Percentiles rank a stretch among this genome's conserved stretches.
phyloP scores from a whole-genome alignment of 2,888 invertebrate species.

The Hyposoter didymator region DNA sequence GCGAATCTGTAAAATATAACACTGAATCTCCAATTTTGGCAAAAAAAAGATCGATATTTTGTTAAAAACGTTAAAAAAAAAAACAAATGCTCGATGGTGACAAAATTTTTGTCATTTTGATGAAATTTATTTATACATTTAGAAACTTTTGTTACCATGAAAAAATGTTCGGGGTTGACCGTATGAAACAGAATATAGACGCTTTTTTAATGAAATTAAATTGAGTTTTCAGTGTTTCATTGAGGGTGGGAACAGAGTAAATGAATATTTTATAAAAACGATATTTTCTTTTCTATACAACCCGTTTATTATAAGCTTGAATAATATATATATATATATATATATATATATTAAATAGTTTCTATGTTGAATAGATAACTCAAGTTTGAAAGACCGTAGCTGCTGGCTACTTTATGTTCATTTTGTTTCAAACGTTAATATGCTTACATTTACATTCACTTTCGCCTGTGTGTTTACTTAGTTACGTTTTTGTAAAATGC shows the following conservation, averaged over 20 bases:
- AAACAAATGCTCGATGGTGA: too few species aligned
- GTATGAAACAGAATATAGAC: too few species aligned
- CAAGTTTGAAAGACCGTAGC: constrained; percentile 77
- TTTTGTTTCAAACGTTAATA: constrained; percentile 52
- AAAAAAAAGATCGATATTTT: too few species aligned
- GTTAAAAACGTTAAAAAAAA: too few species aligned
- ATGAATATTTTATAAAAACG: neutral
- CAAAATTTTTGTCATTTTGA: too few species aligned
- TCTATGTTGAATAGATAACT: constrained; percentile 80
- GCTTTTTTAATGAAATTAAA: too few species aligned
- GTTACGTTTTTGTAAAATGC: constrained; percentile 60
- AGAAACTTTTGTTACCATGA: too few species aligned
- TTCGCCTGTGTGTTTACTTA: constrained; percentile 42
- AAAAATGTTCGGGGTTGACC: too few species aligned
- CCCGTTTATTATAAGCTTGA: constrained; percentile 83
- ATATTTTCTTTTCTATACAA: constrained; percentile 78
- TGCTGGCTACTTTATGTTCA: constrained; percentile 70
- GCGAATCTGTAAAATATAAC: neutral
- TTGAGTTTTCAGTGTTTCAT: too few species aligned
- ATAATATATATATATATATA: constrained; percentile 83
- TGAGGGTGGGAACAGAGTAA: neutral
- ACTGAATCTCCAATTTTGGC: too few species aligned
- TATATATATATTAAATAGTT: constrained; percentile 82
- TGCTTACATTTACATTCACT: constrained; percentile 59
- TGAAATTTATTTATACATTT: too few species aligned